These are phyloP conservation scores for Sinhomidia bicolor DNA, from an alignment of 2,888 invertebrate species.

Conservation along the genomic window DNA sequence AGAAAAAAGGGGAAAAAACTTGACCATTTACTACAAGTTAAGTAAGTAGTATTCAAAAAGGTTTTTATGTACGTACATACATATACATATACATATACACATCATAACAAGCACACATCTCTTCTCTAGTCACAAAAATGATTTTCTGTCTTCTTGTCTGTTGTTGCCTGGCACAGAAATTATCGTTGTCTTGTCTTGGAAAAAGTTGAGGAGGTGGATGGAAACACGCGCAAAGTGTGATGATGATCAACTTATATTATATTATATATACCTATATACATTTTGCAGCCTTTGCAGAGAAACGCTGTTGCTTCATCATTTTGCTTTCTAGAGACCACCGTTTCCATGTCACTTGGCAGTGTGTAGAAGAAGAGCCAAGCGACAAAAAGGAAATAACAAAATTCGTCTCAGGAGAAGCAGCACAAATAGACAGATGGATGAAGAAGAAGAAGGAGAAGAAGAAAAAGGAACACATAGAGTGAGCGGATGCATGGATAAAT, in stretches of 20 bases:
- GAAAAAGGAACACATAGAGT: not conserved
- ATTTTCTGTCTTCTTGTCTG: not conserved
- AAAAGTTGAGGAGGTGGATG: not conserved
- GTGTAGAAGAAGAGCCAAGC: not conserved
- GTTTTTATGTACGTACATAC: no score
- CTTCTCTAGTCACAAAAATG: not conserved
- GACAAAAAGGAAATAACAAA: not conserved
- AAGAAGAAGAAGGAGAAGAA: constrained; percentile 38
- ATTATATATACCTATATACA: not conserved
- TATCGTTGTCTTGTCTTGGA: no score
- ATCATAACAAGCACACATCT: not conserved
- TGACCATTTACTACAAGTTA: constrained; percentile 8
- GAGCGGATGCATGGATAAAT: constrained; percentile 59
- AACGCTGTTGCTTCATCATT: no score
- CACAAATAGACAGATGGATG: constrained; percentile 59
- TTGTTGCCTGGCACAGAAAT: not conserved
- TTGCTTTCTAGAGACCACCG: no score
- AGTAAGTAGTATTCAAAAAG: no score
- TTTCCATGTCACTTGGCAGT: no score
- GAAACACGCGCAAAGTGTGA: not conserved
- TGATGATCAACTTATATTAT: not conserved
- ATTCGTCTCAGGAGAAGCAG: not conserved
- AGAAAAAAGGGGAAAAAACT: constrained; percentile 4
- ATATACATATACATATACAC: no score
- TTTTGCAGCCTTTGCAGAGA: not conserved